Conservation (phyloP, 2,113 vertebrate species). For the Triplophysa rosa region DNA sequence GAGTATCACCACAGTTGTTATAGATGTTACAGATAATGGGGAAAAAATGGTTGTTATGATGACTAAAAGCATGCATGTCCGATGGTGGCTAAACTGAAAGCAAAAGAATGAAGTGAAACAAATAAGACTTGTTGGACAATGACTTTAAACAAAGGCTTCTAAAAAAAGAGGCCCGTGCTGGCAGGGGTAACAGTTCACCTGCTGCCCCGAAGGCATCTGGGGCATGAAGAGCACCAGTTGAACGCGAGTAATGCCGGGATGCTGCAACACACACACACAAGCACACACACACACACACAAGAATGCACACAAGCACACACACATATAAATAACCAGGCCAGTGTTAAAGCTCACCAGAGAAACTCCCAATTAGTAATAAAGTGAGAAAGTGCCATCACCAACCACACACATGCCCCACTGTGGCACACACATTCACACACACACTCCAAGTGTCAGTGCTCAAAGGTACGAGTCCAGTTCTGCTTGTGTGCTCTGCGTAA, state of each 20-base stretch:
- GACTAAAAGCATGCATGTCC: slow-evolving; percentile 72
- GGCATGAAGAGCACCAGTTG: slow-evolving; percentile 94
- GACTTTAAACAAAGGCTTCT: slow-evolving; percentile 28
- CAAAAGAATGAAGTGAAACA: slow-evolving; percentile 26
- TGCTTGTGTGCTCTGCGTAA: slow-evolving; percentile 41
- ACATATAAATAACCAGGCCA: slow-evolving; percentile 58
- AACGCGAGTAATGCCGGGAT: slow-evolving; percentile 97
- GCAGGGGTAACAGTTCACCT: slow-evolving; percentile 93
- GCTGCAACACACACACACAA: slow-evolving; percentile 93
- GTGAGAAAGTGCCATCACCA: slow-evolving; percentile 34
- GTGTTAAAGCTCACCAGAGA: slow-evolving; percentile 38
- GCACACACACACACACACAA: slow-evolving; percentile 78
- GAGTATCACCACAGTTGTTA: not conserved
- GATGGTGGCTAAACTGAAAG: slow-evolving; percentile 37
- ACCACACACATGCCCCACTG: slow-evolving; percentile 15
- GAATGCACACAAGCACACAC: slow-evolving; percentile 62
- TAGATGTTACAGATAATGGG: not conserved
- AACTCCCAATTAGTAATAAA: slow-evolving; percentile 29
- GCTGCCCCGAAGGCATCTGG: slow-evolving; percentile 91
- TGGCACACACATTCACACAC: slow-evolving; percentile 10
- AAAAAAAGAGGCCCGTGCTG: slow-evolving; percentile 36
- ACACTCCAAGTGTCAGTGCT: slow-evolving; percentile 5
- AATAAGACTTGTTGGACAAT: slow-evolving; percentile 42
- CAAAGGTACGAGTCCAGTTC: slow-evolving; percentile 49
- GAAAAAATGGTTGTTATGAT: slow-evolving; percentile 52